Conservation (phyloP, 2,888 invertebrate species). For the Acrocyrtus sp. region DNA sequence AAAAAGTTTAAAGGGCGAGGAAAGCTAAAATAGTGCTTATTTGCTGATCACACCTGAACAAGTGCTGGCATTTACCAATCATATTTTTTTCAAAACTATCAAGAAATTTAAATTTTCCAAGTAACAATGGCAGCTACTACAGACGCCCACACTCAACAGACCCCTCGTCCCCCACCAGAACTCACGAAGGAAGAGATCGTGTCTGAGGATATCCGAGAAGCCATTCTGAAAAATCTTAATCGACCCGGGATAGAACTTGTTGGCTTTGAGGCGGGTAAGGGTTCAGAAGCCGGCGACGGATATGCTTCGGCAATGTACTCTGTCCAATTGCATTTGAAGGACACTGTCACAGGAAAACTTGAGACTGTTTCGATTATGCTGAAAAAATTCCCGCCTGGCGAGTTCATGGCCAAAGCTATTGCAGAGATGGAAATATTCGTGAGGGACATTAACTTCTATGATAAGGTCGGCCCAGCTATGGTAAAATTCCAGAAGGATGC, state of each 20-base stretch:
- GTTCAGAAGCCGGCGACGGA: constrained; percentile 58
- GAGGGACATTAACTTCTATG: constrained; percentile 47
- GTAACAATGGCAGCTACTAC: too few relatives aligned
- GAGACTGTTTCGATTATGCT: constrained; percentile 45
- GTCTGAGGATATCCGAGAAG: too few relatives aligned
- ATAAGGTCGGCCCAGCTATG: constrained; percentile 23
- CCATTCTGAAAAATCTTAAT: too few relatives aligned
- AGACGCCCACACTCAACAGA: too few relatives aligned
- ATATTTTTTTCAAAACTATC: too few relatives aligned
- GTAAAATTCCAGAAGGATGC: constrained; percentile 28
- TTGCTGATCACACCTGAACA: too few relatives aligned
- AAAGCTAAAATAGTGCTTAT: too few relatives aligned
- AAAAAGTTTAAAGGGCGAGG: too few relatives aligned
- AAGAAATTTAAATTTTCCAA: too few relatives aligned
- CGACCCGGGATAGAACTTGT: constrained; percentile 50
- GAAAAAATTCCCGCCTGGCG: constrained; percentile 52
- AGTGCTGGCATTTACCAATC: too few relatives aligned
- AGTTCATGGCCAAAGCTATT: constrained; percentile 42
- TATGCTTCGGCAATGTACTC: constrained; percentile 62
- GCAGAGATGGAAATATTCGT: constrained; percentile 47
- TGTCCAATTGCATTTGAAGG: constrained; percentile 46
- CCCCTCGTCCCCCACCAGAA: too few relatives aligned
- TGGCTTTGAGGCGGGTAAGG: constrained; percentile 43
- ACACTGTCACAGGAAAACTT: constrained; percentile 7
- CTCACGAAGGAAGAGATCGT: too few relatives aligned